phyloP scores from a whole-genome alignment of 2,797 vertebrate genomes.

The Micropoecilia bifurca region DNA sequence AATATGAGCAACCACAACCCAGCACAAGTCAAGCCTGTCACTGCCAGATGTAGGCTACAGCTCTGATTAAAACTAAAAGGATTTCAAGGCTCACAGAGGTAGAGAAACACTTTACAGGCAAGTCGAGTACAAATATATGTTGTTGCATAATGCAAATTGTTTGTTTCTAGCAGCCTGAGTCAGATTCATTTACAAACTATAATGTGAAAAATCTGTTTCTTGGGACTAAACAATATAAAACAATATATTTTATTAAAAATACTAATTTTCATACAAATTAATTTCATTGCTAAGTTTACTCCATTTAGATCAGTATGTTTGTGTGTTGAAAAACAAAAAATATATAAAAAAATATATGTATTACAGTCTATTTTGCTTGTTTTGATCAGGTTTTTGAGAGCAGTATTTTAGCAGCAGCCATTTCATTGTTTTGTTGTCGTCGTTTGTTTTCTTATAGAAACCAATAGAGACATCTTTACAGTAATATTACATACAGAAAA shows the following conservation, averaged over 20 bases:
- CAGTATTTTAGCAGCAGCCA: not conserved
- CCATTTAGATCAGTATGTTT: not conserved
- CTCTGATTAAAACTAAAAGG: slow-evolving; percentile 24
- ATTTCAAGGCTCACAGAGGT: not conserved
- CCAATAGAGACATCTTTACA: not conserved
- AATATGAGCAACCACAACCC: slow-evolving; percentile 47
- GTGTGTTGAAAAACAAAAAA: not conserved
- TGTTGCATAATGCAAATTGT: slow-evolving; percentile 42
- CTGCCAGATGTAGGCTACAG: slow-evolving; percentile 4
- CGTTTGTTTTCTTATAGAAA: not conserved
- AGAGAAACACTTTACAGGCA: not conserved
- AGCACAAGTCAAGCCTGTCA: slow-evolving; percentile 25
- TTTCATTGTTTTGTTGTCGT: not conserved
- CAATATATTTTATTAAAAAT: too few species aligned
- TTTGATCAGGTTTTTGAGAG: not conserved
- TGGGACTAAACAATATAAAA: not conserved
- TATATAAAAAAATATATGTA: rapidly evolving
- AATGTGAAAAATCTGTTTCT: not conserved
- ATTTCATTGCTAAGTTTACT: not conserved
- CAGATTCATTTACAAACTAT: slow-evolving; percentile 17
- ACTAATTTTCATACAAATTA: too few species aligned
- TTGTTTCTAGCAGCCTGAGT: slow-evolving; percentile 47
- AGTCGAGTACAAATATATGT: not conserved
- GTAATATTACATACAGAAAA: not conserved
- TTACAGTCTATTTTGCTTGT: not conserved